Conservation (phyloP, 1,140 invertebrate genomes). For the Drosophila nebulosa region DNA sequence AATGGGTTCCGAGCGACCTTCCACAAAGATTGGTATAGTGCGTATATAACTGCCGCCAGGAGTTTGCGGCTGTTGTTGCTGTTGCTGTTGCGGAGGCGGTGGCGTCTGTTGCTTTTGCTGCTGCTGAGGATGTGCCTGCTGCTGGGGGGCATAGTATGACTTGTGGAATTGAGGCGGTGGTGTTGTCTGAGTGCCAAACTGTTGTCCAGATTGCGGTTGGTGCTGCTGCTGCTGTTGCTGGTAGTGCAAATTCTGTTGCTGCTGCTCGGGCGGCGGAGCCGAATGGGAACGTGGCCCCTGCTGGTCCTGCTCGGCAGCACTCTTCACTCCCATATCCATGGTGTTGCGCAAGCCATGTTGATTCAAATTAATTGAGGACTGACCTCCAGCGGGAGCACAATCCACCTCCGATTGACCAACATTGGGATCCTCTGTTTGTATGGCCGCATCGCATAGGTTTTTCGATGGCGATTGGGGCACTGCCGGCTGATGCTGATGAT, state of each 20-base stretch:
- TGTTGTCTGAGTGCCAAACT: conserved; percentile 71
- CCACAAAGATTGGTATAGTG: conserved; percentile 93
- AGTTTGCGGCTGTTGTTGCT: conserved; percentile 72
- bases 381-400: conserved; percentile 40
- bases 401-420: conserved; percentile 59
- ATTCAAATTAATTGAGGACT: conserved; percentile 81
- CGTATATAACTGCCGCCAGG: conserved; percentile 83
- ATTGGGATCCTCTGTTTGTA: conserved; percentile 81
- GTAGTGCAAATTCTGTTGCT: conserved; percentile 81
- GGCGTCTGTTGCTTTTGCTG: conserved; percentile 73
- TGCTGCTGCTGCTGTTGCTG: conserved; percentile 66
- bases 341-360: conserved; percentile 89
- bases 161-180: conserved; percentile 62
- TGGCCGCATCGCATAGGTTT: conserved; percentile 79
- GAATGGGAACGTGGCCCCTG: conserved; percentile 83
- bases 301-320: conserved; percentile 82
- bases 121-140: conserved; percentile 71
- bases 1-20: conserved; percentile 89
- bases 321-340: conserved; percentile 88
- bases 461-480: conserved; percentile 63
- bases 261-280: conserved; percentile 72
- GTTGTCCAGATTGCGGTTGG: conserved; percentile 41
- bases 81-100: conserved; percentile 66
- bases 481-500: conserved; percentile 27
- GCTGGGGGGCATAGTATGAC: conserved; percentile 63